A percentile compares a stretch with the other conserved stretches of the same genome.
phyloP scores from a whole-genome alignment of 2,888 invertebrate genomes.

The Shargacucullia verbasci region DNA sequence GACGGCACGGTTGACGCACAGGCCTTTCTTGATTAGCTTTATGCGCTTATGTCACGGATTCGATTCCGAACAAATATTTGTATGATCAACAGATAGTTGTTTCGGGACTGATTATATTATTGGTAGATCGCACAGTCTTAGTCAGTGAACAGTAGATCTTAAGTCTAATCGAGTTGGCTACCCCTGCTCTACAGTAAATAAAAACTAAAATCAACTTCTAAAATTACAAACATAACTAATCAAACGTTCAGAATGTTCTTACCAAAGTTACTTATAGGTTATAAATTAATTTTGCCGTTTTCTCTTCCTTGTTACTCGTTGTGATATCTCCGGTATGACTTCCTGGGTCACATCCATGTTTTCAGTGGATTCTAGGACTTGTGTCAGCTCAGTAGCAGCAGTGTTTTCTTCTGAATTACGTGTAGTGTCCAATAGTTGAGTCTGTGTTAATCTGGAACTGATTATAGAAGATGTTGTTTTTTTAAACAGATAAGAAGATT shows the following conservation, averaged over 20 bases:
- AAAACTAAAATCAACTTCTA: slow-evolving; percentile 1
- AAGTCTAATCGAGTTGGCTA: too few relatives aligned
- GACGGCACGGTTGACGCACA: too few relatives aligned
- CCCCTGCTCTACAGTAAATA: slow-evolving; percentile 2
- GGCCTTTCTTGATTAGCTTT: too few relatives aligned
- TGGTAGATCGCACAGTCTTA: too few relatives aligned
- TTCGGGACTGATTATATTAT: too few relatives aligned
- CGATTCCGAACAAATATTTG: too few relatives aligned
- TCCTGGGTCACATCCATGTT: slow-evolving; percentile 63
- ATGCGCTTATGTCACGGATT: too few relatives aligned
- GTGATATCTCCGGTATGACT: slow-evolving; percentile 72
- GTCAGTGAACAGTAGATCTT: too few relatives aligned
- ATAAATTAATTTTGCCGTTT: slow-evolving; percentile 61
- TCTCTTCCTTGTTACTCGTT: slow-evolving; percentile 71
- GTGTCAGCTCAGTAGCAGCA: slow-evolving; percentile 27
- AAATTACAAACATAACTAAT: slow-evolving; percentile 5
- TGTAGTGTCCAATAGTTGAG: slow-evolving; percentile 58
- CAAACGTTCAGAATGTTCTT: slow-evolving; percentile 30
- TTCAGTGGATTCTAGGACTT: slow-evolving; percentile 47
- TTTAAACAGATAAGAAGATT: too few relatives aligned
- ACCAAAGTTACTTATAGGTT: slow-evolving; percentile 37
- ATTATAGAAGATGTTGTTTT: slow-evolving; percentile 2
- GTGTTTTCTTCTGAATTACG: slow-evolving; percentile 51
- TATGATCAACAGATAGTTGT: too few relatives aligned
- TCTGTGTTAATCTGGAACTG: slow-evolving; percentile 73